A percentile compares a stretch with the other conserved stretches of the same genome.
phyloP scores from a whole-genome alignment of 2,797 vertebrate genomes.

The Balearica regulorum region DNA sequence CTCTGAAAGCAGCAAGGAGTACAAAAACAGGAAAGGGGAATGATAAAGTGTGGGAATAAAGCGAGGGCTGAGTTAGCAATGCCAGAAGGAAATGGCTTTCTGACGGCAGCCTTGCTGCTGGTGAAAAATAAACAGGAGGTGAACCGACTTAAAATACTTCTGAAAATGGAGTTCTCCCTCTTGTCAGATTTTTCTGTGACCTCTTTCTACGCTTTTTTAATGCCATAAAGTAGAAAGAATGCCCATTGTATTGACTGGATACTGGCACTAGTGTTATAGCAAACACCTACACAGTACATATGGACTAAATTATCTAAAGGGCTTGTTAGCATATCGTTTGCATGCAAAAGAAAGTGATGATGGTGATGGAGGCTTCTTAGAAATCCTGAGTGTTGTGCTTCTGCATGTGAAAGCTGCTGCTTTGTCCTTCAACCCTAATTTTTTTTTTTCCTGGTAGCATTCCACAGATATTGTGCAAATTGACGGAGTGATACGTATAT shows the following conservation, averaged over 20 bases:
- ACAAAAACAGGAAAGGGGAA: conserved; percentile 41
- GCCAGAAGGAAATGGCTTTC: not conserved
- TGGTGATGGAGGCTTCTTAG: not conserved
- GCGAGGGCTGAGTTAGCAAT: not conserved
- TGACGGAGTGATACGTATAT: not conserved
- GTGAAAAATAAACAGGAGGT: not conserved
- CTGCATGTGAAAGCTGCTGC: not conserved
- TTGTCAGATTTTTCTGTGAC: not conserved
- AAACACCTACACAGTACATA: not conserved
- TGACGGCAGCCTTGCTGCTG: not conserved
- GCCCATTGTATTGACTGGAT: not conserved
- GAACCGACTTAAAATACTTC: not conserved
- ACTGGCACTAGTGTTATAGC: not conserved
- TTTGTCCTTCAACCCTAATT: not conserved
- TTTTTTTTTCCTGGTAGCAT: not conserved
- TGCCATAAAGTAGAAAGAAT: not conserved
- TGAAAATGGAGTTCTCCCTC: not conserved
- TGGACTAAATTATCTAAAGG: not conserved
- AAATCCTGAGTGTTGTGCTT: not conserved
- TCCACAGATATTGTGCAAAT: not conserved
- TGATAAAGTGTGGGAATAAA: conserved; percentile 13
- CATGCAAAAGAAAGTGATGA: not conserved
- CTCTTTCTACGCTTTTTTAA: not conserved
- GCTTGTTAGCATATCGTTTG: not conserved
- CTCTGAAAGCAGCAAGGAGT: not conserved